phyloP scores from a whole-genome alignment of 2,113 vertebrate genomes.

The Okapia johnstoni region DNA sequence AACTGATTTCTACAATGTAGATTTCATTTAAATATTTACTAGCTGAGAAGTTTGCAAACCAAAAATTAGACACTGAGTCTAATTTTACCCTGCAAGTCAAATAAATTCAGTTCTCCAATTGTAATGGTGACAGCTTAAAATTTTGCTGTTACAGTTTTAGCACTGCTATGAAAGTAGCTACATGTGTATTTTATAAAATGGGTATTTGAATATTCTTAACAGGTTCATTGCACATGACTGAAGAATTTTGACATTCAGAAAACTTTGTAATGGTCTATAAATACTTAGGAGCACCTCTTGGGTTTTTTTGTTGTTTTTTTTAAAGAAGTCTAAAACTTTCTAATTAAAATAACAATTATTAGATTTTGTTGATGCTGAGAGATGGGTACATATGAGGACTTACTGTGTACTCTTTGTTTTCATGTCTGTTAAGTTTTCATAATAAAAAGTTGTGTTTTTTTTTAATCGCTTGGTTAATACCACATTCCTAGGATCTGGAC shows the following conservation, averaged over 20 bases:
- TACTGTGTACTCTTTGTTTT: neutral
- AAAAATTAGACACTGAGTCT: neutral
- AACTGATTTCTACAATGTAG: neutral
- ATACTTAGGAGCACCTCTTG: neutral
- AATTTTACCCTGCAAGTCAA: neutral
- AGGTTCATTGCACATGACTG: neutral
- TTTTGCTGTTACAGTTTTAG: neutral
- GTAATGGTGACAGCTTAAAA: neutral
- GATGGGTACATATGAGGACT: neutral
- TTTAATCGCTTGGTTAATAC: neutral
- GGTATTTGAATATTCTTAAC: neutral
- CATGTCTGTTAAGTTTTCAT: neutral
- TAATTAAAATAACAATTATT: slow-evolving; percentile 20
- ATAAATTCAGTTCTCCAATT: neutral
- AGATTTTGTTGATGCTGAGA: neutral
- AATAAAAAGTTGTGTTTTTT: neutral
- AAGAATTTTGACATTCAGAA: slow-evolving; percentile 12
- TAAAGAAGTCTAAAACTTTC: neutral
- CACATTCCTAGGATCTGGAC: neutral
- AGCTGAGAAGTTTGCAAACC: neutral
- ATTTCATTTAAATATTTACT: neutral
- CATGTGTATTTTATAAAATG: neutral
- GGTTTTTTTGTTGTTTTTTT: neutral
- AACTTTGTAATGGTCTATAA: neutral
- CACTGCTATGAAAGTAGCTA: neutral